These are phyloP conservation scores for Hypanus sabinus DNA, from an alignment of 2,113 vertebrate species.

Conservation along the genomic window DNA sequence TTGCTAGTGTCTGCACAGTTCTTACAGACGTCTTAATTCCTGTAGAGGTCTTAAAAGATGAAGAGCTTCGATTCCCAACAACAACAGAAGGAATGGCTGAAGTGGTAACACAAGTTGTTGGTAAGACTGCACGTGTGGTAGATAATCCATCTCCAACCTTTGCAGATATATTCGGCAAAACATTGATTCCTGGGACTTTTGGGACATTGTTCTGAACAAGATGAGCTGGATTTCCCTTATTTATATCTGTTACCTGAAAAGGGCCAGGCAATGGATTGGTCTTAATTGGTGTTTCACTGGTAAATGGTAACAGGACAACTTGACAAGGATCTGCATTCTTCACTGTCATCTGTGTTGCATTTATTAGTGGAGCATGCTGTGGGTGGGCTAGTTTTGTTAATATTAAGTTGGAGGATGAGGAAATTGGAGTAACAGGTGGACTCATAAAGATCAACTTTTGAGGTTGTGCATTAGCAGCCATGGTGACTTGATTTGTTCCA, in stretches of 20 bases:
- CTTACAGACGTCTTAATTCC: slow-evolving; percentile 47
- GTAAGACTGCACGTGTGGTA: slow-evolving; percentile 39
- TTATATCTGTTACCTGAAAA: slow-evolving; percentile 69
- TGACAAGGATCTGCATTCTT: slow-evolving; percentile 59
- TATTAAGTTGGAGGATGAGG: slow-evolving; percentile 47
- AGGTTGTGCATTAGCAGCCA: slow-evolving; percentile 51
- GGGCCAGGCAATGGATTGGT: slow-evolving; percentile 58
- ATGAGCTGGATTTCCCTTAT: slow-evolving; percentile 69
- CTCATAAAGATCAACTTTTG: slow-evolving; percentile 76
- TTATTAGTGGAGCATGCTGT: slow-evolving; percentile 51
- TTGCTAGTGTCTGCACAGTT: slow-evolving; percentile 45
- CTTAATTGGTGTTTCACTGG: slow-evolving; percentile 55
- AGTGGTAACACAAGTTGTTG: slow-evolving; percentile 46
- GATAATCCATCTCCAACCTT: slow-evolving; percentile 54
- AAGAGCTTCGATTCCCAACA: slow-evolving; percentile 45
- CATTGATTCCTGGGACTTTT: slow-evolving; percentile 56
- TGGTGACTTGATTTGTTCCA: slow-evolving; percentile 50
- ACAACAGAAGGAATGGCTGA: slow-evolving; percentile 48
- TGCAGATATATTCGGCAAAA: slow-evolving; percentile 56
- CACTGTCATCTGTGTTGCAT: slow-evolving; percentile 52
- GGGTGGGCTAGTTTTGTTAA: slow-evolving; percentile 43
- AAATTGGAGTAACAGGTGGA: slow-evolving; percentile 55
- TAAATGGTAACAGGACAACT: slow-evolving; percentile 62
- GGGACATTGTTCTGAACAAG: slow-evolving; percentile 55
- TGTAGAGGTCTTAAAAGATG: slow-evolving; percentile 48